Evolutionary conservation across 2,888 invertebrate species (phyloP).

Genomic region (Camponotus fellah): DNA sequence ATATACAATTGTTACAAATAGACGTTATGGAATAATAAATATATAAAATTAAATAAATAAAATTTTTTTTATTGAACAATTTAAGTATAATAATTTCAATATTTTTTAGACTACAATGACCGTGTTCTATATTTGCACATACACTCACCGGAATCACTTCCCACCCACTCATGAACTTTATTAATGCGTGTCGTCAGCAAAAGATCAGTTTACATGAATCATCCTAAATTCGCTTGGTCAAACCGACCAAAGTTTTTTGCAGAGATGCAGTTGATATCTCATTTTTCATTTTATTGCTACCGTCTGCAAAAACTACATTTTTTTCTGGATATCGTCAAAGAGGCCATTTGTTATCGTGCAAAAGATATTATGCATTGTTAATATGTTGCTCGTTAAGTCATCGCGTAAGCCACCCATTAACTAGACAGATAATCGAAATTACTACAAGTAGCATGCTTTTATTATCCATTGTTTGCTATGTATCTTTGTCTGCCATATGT

Average conservation of each 20-base stretch:
- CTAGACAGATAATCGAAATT: conserved; percentile 17
- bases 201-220: conserved; percentile 47
- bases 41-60: neutral
- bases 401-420: conserved; percentile 19
- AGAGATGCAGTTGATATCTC: neutral
- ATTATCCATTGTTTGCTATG: conserved; percentile 28
- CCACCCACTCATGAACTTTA: conserved; percentile 31
- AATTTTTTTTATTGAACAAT: neutral
- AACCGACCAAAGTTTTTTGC: conserved; percentile 34
- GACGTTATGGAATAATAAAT: neutral
- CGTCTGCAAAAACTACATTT: neutral
- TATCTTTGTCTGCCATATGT: conserved; percentile 15
- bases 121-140: conserved; percentile 41
- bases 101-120: conserved; percentile 8
- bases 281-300: conserved; percentile 5
- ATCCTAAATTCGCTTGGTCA: conserved; percentile 40
- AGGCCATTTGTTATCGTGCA: neutral
- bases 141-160: conserved; percentile 50
- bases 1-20: neutral
- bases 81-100: neutral
- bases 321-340: neutral
- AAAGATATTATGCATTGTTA: neutral
- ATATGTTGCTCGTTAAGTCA: neutral
- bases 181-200: conserved; percentile 51
- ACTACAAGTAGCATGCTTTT: conserved; percentile 15